Conservation (phyloP, 23 tunicate genomes). For the Pegea sp. region DNA sequence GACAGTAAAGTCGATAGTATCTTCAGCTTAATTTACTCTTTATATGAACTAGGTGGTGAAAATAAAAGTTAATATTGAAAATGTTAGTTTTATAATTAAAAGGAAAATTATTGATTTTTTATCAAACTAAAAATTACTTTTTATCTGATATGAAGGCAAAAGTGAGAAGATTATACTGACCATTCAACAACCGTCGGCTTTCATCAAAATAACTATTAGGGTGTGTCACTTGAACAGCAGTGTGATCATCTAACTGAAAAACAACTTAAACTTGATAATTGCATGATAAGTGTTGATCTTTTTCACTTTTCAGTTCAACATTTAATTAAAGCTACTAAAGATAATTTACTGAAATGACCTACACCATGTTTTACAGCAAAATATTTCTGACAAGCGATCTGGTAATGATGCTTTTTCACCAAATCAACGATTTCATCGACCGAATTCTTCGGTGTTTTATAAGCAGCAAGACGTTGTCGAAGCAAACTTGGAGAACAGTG, state of each 20-base stretch:
- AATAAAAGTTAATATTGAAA: too few species aligned
- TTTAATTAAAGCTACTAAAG: too few species aligned
- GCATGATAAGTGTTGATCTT: too few species aligned
- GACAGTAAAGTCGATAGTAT: too few species aligned
- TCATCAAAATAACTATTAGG: slow-evolving; percentile 90
- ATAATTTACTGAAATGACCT: background rate
- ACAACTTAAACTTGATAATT: too few species aligned
- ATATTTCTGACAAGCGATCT: slow-evolving; percentile 83
- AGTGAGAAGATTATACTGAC: slow-evolving; percentile 13
- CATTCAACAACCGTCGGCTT: slow-evolving; percentile 45
- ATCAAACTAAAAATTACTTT: too few species aligned
- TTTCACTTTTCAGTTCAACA: too few species aligned
- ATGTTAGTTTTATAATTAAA: too few species aligned
- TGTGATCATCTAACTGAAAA: slow-evolving; percentile 21
- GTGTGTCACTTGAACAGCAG: slow-evolving; percentile 69
- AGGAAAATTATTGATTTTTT: too few species aligned
- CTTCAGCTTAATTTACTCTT: too few species aligned
- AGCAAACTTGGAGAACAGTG: slow-evolving; percentile 49
- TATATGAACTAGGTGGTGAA: too few species aligned
- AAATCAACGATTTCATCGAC: slow-evolving; percentile 51
- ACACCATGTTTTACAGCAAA: slow-evolving; percentile 60
- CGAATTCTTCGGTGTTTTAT: slow-evolving; percentile 29
- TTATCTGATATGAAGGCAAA: too few species aligned
- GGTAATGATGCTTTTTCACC: slow-evolving; percentile 67
- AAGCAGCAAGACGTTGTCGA: slow-evolving; percentile 38